Conservation (phyloP, 2,113 vertebrate species). For the Limanda limanda region DNA sequence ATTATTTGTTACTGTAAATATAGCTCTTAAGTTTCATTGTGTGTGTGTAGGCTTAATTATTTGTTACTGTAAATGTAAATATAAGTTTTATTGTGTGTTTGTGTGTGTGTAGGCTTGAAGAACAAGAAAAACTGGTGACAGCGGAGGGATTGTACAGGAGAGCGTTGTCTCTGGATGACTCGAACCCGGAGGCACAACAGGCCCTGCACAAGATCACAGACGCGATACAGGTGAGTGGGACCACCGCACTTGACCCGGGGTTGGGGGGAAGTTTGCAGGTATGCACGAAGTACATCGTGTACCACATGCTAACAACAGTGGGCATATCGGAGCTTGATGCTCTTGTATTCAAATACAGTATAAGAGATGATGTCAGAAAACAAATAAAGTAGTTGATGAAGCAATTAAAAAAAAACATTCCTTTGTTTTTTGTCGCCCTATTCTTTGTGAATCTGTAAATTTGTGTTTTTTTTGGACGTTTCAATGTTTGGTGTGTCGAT, state of each 20-base stretch:
- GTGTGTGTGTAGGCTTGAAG: slow-evolving; percentile 86
- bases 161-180: slow-evolving; percentile 89
- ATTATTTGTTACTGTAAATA: too few species aligned
- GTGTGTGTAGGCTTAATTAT: not conserved
- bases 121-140: slow-evolving; percentile 94
- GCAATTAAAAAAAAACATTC: not conserved
- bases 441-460: not conserved
- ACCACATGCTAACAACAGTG: not conserved
- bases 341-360: not conserved
- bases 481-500: too few species aligned
- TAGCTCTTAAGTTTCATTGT: not conserved
- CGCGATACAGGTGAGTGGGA: slow-evolving; percentile 93
- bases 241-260: not conserved
- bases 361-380: not conserved
- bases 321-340: not conserved
- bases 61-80: too few species aligned
- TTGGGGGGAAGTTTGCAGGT: not conserved
- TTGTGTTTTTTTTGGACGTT: not conserved
- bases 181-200: slow-evolving; percentile 91
- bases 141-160: slow-evolving; percentile 93
- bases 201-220: slow-evolving; percentile 90
- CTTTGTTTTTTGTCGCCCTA: not conserved
- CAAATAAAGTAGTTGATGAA: not conserved
- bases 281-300: not conserved
- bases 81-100: not conserved